phyloP scores from a whole-genome alignment of 2,888 invertebrate genomes.

The Cylloceria caligata region DNA sequence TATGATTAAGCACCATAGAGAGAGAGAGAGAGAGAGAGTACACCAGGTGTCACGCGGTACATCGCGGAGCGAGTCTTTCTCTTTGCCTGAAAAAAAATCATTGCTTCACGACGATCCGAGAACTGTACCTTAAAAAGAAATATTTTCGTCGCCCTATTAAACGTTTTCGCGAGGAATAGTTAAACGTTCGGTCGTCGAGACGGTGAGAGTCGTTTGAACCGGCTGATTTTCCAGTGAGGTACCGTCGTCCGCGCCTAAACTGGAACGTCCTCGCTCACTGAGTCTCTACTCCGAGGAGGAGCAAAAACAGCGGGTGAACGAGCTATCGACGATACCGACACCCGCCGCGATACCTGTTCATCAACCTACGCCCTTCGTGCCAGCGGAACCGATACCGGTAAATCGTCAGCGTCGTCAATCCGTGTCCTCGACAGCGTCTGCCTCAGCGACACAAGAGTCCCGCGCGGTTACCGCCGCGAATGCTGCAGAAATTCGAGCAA shows the following conservation, averaged over 20 bases:
- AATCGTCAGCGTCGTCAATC: conserved; percentile 32
- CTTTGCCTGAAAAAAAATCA: too few relatives aligned
- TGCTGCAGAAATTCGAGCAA: neutral
- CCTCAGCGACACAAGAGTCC: neutral
- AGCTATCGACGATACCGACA: conserved; percentile 77
- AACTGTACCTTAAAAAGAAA: neutral
- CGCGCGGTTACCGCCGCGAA: neutral
- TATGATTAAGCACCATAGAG: too few relatives aligned
- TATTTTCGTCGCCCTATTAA: neutral
- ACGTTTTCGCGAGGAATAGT: neutral
- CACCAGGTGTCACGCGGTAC: too few relatives aligned
- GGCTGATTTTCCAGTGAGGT: conserved; percentile 74
- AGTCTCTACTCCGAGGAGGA: conserved; percentile 81
- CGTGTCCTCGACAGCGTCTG: neutral
- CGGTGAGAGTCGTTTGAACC: conserved; percentile 4
- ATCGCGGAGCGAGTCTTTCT: too few relatives aligned
- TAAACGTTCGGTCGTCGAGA: neutral
- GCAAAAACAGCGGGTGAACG: conserved; percentile 75
- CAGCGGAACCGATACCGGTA: conserved; percentile 53
- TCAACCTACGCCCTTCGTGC: conserved; percentile 70
- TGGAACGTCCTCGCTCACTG: conserved; percentile 80
- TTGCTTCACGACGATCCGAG: too few relatives aligned
- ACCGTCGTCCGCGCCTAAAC: conserved; percentile 71
- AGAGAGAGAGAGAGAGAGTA: too few relatives aligned
- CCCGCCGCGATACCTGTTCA: conserved; percentile 73